Conservation (phyloP, 2,797 vertebrate genomes). For the Artibeus lituratus region DNA sequence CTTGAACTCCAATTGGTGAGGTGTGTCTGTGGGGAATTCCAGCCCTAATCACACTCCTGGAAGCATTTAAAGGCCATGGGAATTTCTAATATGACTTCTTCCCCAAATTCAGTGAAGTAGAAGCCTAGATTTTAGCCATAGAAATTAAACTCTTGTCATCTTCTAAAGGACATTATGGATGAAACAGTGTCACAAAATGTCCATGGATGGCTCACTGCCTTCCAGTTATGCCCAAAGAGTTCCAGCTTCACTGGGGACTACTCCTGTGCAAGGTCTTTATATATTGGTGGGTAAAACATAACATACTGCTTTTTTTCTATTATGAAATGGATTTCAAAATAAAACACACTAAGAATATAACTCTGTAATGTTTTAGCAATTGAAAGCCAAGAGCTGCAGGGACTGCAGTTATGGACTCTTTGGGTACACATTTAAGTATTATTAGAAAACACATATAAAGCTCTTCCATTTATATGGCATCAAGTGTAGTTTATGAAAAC, state of each 20-base stretch:
- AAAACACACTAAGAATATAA: neutral
- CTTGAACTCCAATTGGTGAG: neutral
- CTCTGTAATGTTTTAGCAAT: conserved; percentile 25
- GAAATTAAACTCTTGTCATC: neutral
- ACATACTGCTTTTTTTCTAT: neutral
- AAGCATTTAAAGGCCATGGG: neutral
- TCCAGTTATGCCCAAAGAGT: neutral
- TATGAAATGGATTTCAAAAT: conserved; percentile 21
- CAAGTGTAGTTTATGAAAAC: neutral
- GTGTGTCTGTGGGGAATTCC: neutral
- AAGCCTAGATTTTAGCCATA: neutral
- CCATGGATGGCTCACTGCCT: too few relatives aligned
- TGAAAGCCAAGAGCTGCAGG: neutral
- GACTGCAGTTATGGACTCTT: conserved; percentile 15
- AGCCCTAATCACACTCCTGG: neutral
- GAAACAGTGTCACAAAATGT: neutral
- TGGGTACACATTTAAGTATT: conserved; percentile 32
- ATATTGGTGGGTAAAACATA: neutral
- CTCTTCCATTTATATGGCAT: neutral
- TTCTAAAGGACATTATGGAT: neutral
- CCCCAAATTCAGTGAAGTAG: neutral
- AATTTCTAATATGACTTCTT: neutral
- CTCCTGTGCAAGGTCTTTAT: neutral
- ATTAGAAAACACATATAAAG: conserved; percentile 34
- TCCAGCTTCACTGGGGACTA: neutral